Evolutionary conservation across 2,113 vertebrate species (phyloP).

Genomic region (Antidorcas marsupialis): DNA sequence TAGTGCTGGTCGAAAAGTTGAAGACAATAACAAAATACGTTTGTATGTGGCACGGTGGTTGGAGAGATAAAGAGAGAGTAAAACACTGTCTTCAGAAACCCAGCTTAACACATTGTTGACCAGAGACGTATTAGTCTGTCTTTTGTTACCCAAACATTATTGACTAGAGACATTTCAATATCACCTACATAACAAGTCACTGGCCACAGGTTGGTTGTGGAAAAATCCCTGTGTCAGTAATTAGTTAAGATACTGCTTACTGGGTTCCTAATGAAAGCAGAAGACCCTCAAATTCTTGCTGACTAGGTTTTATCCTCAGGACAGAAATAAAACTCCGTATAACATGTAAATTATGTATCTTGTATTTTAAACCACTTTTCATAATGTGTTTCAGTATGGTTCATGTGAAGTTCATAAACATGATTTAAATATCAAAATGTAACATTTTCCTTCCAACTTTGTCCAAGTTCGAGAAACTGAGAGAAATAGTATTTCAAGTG

Average conservation of each 20-base stretch:
- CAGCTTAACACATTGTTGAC: neutral
- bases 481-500: constrained; percentile 39
- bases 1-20: neutral
- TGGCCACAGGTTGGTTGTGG: neutral
- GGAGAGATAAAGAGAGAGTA: neutral
- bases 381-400: neutral
- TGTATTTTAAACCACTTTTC: neutral
- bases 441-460: constrained; percentile 23
- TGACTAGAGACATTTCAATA: neutral
- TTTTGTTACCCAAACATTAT: neutral
- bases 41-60: neutral
- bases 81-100: neutral
- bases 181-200: neutral
- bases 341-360: neutral
- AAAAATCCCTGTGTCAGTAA: neutral
- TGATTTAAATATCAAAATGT: constrained; percentile 38
- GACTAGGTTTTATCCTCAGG: neutral
- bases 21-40: neutral
- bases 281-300: neutral
- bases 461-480: neutral
- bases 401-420: neutral
- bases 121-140: neutral
- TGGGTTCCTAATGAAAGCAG: neutral
- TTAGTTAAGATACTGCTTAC: neutral
- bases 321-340: neutral